These are phyloP conservation scores for Patella depressa DNA, from an alignment of 2,888 invertebrate species.

Conservation along the genomic window DNA sequence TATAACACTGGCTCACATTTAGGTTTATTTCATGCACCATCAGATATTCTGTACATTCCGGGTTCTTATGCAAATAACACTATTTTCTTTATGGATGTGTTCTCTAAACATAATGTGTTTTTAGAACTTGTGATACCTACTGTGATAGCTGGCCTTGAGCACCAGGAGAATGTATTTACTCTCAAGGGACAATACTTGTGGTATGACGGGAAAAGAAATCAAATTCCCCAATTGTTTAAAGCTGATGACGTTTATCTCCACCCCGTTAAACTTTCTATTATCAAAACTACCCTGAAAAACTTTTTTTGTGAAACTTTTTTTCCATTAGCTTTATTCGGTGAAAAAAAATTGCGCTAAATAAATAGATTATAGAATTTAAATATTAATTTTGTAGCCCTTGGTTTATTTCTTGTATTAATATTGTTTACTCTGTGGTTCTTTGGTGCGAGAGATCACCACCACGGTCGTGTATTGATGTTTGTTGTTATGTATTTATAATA, in stretches of 20 bases:
- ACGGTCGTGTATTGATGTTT: too few species aligned
- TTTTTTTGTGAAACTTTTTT: conserved; percentile 20
- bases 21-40: background rate
- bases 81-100: conserved; percentile 5
- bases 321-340: background rate
- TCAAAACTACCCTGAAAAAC: background rate
- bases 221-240: background rate
- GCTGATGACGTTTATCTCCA: conserved; percentile 6
- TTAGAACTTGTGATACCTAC: conserved; percentile 16
- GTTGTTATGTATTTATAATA: too few species aligned
- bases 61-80: background rate
- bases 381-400: too few species aligned
- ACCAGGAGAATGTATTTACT: background rate
- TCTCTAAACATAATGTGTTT: conserved; percentile 13
- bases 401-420: too few species aligned
- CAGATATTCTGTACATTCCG: conserved; percentile 21
- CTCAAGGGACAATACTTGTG: conserved; percentile 6
- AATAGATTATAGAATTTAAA: too few species aligned
- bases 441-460: too few species aligned
- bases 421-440: too few species aligned
- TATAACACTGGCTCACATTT: background rate
- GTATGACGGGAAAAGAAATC: background rate
- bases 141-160: conserved; percentile 12
- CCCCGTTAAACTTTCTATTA: conserved; percentile 14
- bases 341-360: too few species aligned